Percentiles rank a stretch among this genome's conserved stretches.
Evolutionary conservation across 2,888 invertebrate genomes (phyloP).

Genomic region (Xylota segnis): DNA sequence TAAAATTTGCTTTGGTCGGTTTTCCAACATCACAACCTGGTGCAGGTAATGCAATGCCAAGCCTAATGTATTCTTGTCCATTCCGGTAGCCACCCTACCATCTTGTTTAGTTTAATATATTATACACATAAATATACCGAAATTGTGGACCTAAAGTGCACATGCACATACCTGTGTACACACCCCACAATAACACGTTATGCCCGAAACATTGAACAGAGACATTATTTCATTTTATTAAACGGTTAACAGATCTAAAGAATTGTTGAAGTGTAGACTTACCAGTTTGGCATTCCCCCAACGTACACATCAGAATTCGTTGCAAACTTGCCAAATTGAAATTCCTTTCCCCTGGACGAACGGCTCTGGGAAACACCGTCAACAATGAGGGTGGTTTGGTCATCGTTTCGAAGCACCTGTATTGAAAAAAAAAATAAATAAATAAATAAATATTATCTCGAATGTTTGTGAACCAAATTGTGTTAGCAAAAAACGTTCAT

Average conservation of each 20-base stretch:
- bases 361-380: constrained; percentile 92
- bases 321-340: constrained; percentile 93
- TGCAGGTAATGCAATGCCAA: no score
- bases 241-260: constrained; percentile 57
- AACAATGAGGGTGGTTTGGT: constrained; percentile 93
- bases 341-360: constrained; percentile 94
- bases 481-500: constrained; percentile 40
- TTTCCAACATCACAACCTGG: no score
- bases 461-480: constrained; percentile 54
- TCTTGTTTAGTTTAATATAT: no score
- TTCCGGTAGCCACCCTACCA: no score
- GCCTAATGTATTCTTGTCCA: no score
- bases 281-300: constrained; percentile 97
- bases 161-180: neutral
- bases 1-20: no score
- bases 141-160: no score
- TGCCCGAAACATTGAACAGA: constrained; percentile 30
- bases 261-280: constrained; percentile 82
- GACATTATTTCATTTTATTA: constrained; percentile 16
- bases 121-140: no score
- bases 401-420: constrained; percentile 90
- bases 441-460: constrained; percentile 12
- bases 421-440: constrained; percentile 32
- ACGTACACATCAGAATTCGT: constrained; percentile 97
- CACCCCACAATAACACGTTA: constrained; percentile 16